Evolutionary conservation across 2,113 vertebrate species (phyloP), one percentile per base, ranked within the genome.

Genomic region (Gila orcuttii): DNA sequence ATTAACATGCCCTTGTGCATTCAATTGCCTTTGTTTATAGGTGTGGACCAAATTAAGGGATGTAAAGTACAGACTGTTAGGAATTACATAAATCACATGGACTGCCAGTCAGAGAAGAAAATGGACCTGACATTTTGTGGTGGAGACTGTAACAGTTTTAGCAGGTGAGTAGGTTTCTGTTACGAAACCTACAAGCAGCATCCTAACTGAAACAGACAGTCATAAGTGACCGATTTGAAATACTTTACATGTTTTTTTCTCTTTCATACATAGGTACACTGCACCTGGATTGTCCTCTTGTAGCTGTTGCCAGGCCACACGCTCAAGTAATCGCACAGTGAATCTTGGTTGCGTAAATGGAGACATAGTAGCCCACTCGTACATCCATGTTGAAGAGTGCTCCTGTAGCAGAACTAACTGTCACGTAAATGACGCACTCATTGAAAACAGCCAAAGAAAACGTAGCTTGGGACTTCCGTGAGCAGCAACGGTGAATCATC

Each of bases 71-170:
- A 90, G 8, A 50, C 85, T 28, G 85, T 64, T 4, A 0, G 6
- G 60, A 92, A 84, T 62, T 74, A 89, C 0, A 86, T 99, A 0
- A 28, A 2, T 0, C 9, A 94, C 2, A 74, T 89, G 0, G 91
- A 89, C 77, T 99, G 98, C 83, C 77, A 86, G 25, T 95, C 96
- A 13, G 1, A 82, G 13, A 62, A 90, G 6, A 90, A 69, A 2
- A 87, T 98, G 69, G 81, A 91, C n/a, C 91, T 96, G 87, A 93
- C 96, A 7, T 94, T 94, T 73, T 99, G 97, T 90, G 92, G 96
- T 17, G 98, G 98, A 76, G 92, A 94, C 76, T 99, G 97, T 74
- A 94, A 90, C 88, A 98, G 97, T 28, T 95, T 89, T n/a, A 94
- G 96, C 0, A 93, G 91, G 98, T 98, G 94, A 95, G 96, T 91